Conservation (phyloP, 2,113 vertebrate genomes). For the Phrynocephalus versicolor region DNA sequence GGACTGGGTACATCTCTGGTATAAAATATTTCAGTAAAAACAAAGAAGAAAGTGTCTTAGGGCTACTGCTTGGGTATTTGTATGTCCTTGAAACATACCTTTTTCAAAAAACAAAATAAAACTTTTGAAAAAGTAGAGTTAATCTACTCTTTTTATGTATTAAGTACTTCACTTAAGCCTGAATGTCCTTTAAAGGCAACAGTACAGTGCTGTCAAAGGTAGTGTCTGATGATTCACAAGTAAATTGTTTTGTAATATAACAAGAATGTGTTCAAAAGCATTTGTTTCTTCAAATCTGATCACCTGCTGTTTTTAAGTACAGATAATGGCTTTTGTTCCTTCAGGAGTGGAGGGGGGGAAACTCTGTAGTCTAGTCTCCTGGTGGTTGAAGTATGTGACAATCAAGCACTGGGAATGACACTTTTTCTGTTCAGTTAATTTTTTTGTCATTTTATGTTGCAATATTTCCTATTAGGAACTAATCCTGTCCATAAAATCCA, state of each 20-base stretch:
- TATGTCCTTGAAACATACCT: constrained; percentile 4
- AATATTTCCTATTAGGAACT: constrained; percentile 41
- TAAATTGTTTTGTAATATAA: constrained; percentile 10
- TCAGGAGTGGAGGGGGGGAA: background rate
- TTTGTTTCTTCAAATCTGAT: background rate
- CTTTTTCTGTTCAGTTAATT: constrained; percentile 36
- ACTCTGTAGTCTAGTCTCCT: constrained; percentile 43
- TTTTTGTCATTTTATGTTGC: too few relatives aligned
- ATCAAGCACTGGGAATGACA: too few relatives aligned
- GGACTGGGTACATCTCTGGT: background rate
- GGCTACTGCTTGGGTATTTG: background rate
- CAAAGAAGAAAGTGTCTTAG: background rate
- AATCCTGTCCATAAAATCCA: constrained; percentile 29
- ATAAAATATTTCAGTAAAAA: background rate
- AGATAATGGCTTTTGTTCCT: constrained; percentile 34
- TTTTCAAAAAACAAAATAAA: background rate
- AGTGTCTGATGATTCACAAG: constrained; percentile 4
- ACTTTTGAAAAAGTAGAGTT: constrained; percentile 2
- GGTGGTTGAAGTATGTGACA: constrained; percentile 32
- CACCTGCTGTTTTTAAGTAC: constrained; percentile 19
- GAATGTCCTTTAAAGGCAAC: constrained; percentile 11
- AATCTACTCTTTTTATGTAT: constrained; percentile 10
- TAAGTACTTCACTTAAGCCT: constrained; percentile 15
- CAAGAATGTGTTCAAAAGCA: constrained; percentile 8
- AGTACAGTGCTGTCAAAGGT: constrained; percentile 1